Evolutionary conservation across 2,888 invertebrate species (phyloP).

Genomic region (Drosophila dives): DNA sequence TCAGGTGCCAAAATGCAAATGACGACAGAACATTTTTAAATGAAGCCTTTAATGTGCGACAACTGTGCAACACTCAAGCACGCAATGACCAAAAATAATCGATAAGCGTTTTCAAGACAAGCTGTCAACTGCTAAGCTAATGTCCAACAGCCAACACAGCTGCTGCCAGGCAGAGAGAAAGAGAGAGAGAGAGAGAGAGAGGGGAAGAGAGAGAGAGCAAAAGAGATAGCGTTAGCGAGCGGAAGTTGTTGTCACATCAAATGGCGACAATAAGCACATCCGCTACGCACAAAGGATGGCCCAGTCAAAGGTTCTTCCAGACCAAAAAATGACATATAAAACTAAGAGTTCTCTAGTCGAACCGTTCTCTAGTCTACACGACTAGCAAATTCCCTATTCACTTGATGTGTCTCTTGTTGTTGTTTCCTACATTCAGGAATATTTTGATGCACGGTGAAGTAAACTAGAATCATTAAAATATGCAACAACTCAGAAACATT

Average conservation of each 20-base stretch:
- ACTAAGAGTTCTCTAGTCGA: neutral
- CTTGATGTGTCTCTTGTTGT: neutral
- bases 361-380: neutral
- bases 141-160: constrained; percentile 31
- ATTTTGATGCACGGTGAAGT: neutral
- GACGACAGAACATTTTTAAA: constrained; percentile 44
- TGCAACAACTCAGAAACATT: neutral
- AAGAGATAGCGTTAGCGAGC: constrained; percentile 15
- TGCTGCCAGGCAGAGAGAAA: constrained; percentile 15
- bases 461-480: neutral
- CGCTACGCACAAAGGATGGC: constrained; percentile 62
- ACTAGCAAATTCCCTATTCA: constrained; percentile 2
- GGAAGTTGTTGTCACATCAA: constrained; percentile 80
- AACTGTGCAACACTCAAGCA: constrained; percentile 36
- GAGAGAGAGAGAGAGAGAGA: neutral
- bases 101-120: constrained; percentile 49
- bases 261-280: constrained; percentile 79
- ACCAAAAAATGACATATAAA: constrained; percentile 2
- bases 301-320: constrained; percentile 3
- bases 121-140: constrained; percentile 49
- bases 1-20: constrained; percentile 76
- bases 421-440: neutral
- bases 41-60: constrained; percentile 73
- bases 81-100: constrained; percentile 66
- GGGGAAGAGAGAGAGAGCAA: neutral